Evolutionary conservation across 2,113 vertebrate species (phyloP), one percentile per base, ranked within the genome.

Genomic region (Stercorarius parasiticus): DNA sequence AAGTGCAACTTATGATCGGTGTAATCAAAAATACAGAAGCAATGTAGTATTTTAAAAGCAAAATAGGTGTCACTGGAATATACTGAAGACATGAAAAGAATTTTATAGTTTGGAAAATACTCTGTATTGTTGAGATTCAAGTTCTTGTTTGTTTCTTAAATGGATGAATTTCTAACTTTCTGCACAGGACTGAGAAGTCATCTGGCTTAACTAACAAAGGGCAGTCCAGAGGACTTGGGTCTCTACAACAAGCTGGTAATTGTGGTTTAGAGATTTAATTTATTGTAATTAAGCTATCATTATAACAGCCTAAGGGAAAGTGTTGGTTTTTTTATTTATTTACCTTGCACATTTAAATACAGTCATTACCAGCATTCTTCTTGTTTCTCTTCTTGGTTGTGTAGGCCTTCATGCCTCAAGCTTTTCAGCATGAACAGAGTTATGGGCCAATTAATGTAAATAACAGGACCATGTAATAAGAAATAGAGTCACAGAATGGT

Each of bases 201-300:
- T 98, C 98, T 89, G 89, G 91, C 8, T 87, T 98, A 95, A 91
- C 79, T 96, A 99, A 85, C 97, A 98, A 99, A 97, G 98, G 98
- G 65, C 98, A 98, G 78, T 97, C 98, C 2, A 98, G 98, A 96
- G 99, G 98, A 95, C 98, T 98, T 26, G 98, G 98, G 32, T 98
- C 98, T 88, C 95, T 98, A 17, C 98, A 99, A 71, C 98, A 98
- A 93, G 97, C 98, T 78, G 98, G 99, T 99, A 97, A 98, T 96
- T 91, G 34, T 61, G n/a, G 15, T 58, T 94, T 82, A 58, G 62
- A 94, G 30, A 77, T 86, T 25, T 45, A 43, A 65, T 87, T 74
- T 65, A 4, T 76, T 84, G 17, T 66, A 55, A 45, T 79, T 87
- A 79, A 78, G 26, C 32, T 53, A 6, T 65, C 40, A 14, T 77